Conservation (phyloP, 2,888 invertebrate genomes). For the Rhabditoides inermis region DNA sequence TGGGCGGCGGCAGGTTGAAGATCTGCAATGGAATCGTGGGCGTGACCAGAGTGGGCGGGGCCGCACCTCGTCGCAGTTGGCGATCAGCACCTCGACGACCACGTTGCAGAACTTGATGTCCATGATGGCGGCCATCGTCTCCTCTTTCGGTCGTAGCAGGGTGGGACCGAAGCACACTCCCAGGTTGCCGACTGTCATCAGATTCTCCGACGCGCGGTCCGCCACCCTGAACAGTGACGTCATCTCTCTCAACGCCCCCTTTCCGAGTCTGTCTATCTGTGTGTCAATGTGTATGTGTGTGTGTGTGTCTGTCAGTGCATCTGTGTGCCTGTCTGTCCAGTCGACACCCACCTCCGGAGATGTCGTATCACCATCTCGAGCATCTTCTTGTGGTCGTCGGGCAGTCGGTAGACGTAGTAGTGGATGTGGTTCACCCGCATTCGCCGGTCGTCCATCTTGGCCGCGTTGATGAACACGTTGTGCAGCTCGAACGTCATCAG, state of each 20-base stretch:
- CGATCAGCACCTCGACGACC: conserved; percentile 77
- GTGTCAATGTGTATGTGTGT: too few relatives aligned
- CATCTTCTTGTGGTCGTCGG: conserved; percentile 75
- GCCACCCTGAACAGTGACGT: conserved; percentile 76
- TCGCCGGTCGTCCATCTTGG: conserved; percentile 37
- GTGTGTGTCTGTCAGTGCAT: too few relatives aligned
- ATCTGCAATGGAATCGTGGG: conserved; percentile 31
- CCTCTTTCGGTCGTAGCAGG: conserved; percentile 82
- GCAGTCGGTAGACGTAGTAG: conserved; percentile 74
- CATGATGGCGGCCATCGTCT: conserved; percentile 93
- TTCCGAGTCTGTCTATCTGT: too few relatives aligned
- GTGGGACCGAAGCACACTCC: conserved; percentile 98
- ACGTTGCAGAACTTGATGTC: conserved; percentile 98
- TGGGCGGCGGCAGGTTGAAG: conserved; percentile 39
- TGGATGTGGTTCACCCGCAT: conserved; percentile 68
- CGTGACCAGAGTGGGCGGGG: too few relatives aligned
- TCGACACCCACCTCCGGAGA: conserved; percentile 69
- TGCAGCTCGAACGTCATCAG: conserved; percentile 87
- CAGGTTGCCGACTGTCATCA: conserved; percentile 93
- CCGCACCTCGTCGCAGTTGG: conserved; percentile 23
- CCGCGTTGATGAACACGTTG: conserved; percentile 68
- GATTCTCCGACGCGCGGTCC: conserved; percentile 74
- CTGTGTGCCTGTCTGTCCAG: too few relatives aligned
- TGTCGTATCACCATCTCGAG: conserved; percentile 76
- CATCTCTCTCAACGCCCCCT: too few relatives aligned